Evolutionary conservation across 2,888 invertebrate genomes (phyloP), one percentile per base, ranked within the genome.

Genomic region (Epinotia brunnichana): DNA sequence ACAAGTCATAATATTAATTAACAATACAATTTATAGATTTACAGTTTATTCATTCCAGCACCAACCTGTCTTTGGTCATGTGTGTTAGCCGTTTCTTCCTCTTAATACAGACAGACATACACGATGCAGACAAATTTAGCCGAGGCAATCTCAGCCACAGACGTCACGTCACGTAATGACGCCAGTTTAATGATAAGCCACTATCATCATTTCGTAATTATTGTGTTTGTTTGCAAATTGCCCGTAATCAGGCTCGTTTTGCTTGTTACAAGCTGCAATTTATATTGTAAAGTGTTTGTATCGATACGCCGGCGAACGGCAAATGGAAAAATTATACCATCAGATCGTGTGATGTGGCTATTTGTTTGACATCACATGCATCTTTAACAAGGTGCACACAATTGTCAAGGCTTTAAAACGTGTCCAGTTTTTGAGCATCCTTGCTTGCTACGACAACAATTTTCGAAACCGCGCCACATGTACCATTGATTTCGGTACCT

Each of bases 181-280:
- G 67, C 61, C 61, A 48, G 56, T 3, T n/a, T 72, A 68, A 68
- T 62, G 67, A 72, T 72, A 72, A 68, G 67, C 69, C 53, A 56
- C 56, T 72, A 72, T 72, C 72, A 68, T 72, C 61, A 62, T 68
- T 71, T 67, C 56, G 67, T 68, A 68, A 72, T 72, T 68, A 68
- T 72, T 72, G 67, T 71, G 66, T 72, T 72, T 72, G 71, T 72
- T 68, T 72, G 72, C 72, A 72, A 72, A 72, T 72, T 72, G 72
- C 56, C 29, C 10, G 48, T 62, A 72, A 72, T 72, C 67, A 61
- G 48, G 41, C 39, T 48, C 67, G 67, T 54, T 71, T 71, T 56
- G 67, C 72, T 62, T 62, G 62, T 72, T 68, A n/a, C n/a, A n/a
- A 62, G 39, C 54, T 51, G 61, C 67, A 62, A 68, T 72, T 72